A percentile compares a stretch with the other conserved stretches of the same genome.
Conservation (phyloP, 2,888 invertebrate species). For the Ophioninae sp. region DNA sequence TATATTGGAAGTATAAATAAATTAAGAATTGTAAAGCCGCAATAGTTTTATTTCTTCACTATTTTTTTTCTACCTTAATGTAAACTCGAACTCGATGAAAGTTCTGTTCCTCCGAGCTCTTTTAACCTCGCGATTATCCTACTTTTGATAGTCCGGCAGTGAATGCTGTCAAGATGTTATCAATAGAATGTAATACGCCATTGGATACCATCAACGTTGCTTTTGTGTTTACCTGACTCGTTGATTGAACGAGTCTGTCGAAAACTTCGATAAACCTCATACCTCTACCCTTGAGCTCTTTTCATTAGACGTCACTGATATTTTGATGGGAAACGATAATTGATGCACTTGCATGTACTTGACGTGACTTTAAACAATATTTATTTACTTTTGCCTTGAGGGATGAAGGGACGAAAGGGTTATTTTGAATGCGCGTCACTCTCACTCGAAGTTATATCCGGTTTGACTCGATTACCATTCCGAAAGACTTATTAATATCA, state of each 20-base stretch:
- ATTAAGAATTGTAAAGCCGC: too few relatives aligned
- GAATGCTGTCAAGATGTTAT: background rate
- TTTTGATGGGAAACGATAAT: slow-evolving; percentile 70
- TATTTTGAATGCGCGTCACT: slow-evolving; percentile 16
- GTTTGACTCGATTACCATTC: slow-evolving; percentile 29
- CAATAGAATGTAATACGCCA: slow-evolving; percentile 60
- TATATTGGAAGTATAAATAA: too few relatives aligned
- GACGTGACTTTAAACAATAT: slow-evolving; percentile 60
- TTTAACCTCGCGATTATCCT: too few relatives aligned
- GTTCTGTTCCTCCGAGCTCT: too few relatives aligned
- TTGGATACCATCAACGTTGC: slow-evolving; percentile 73
- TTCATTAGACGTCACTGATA: slow-evolving; percentile 43
- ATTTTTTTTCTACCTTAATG: too few relatives aligned
- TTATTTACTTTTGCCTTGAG: slow-evolving; percentile 63
- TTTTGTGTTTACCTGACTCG: slow-evolving; percentile 75
- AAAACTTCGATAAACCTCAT: slow-evolving; percentile 31
- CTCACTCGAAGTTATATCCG: slow-evolving; percentile 27
- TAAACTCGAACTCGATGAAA: too few relatives aligned
- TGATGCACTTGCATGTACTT: slow-evolving; percentile 66
- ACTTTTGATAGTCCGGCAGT: too few relatives aligned
- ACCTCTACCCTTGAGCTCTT: background rate
- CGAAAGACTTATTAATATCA: background rate
- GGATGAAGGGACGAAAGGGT: background rate
- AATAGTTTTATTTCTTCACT: too few relatives aligned
- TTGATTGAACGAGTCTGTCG: slow-evolving; percentile 73